phyloP scores from a whole-genome alignment of 2,888 invertebrate species.

The Ptilodon capucinus region DNA sequence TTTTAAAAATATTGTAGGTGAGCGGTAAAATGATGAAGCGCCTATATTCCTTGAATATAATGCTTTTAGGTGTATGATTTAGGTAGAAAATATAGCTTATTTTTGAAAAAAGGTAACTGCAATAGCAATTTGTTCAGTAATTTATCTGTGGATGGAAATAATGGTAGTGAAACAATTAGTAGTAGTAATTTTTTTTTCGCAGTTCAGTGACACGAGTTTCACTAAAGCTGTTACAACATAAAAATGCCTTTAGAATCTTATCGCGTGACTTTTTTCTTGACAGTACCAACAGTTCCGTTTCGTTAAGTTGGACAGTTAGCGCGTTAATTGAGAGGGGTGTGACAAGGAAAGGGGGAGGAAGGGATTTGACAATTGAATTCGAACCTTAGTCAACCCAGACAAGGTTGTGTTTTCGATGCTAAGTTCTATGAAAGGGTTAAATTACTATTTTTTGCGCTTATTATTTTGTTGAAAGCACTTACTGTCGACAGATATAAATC shows the following conservation, averaged over 20 bases:
- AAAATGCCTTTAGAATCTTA: constrained; percentile 20
- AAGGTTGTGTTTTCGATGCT: background rate
- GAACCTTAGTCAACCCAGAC: constrained; percentile 2
- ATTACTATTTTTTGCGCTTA: constrained; percentile 10
- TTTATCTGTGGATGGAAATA: background rate
- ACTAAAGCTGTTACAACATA: constrained; percentile 2
- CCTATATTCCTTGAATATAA: background rate
- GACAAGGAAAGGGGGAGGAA: background rate
- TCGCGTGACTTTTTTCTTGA: constrained; percentile 14
- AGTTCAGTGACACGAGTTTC: background rate
- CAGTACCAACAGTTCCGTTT: constrained; percentile 22
- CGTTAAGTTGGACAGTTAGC: constrained; percentile 22
- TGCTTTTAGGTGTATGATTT: background rate
- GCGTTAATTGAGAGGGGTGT: constrained; percentile 20
- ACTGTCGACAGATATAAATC: constrained; percentile 26
- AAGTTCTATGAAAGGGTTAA: constrained; percentile 7
- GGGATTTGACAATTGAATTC: background rate
- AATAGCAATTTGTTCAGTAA: too few species aligned
- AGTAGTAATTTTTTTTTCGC: background rate
- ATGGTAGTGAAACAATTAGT: too few species aligned
- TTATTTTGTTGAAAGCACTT: constrained; percentile 8
- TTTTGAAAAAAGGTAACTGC: background rate
- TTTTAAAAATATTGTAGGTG: background rate
- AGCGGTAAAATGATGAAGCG: background rate
- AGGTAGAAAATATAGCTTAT: background rate